A percentile compares a stretch with the other conserved stretches of the same genome.
These are phyloP conservation scores for Parnassius smintheus DNA, from an alignment of 2,888 invertebrate genomes.

Conservation along the genomic window DNA sequence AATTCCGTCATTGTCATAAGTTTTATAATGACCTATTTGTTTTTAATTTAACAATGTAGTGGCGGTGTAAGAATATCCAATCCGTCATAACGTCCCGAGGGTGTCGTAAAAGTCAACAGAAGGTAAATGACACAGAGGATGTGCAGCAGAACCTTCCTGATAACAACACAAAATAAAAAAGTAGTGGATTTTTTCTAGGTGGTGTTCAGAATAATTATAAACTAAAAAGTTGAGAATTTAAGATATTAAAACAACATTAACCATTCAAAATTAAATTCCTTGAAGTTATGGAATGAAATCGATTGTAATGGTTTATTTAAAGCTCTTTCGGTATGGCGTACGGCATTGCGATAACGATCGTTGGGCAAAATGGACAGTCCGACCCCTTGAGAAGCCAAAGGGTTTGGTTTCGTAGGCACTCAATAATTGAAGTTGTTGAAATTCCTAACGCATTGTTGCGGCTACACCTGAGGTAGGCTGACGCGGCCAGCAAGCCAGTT, in stretches of 20 bases:
- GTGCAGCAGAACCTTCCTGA: too few species aligned
- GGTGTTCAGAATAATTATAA: too few species aligned
- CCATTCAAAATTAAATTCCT: not conserved
- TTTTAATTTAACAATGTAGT: too few species aligned
- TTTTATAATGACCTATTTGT: conserved; percentile 11
- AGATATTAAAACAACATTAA: too few species aligned
- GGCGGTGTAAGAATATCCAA: too few species aligned
- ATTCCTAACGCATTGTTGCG: conserved; percentile 74
- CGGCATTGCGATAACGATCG: conserved; percentile 54
- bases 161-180: too few species aligned
- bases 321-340: conserved; percentile 54
- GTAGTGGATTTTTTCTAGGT: too few species aligned
- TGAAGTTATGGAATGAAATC: conserved; percentile 49
- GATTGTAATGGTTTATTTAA: conserved; percentile 61
- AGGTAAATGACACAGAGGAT: too few species aligned
- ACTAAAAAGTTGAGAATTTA: too few species aligned
- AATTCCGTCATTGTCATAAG: too few species aligned
- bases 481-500: conserved; percentile 42
- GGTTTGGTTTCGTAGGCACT: conserved; percentile 73
- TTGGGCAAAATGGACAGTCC: conserved; percentile 70
- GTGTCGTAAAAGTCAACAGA: too few species aligned
- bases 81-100: too few species aligned
- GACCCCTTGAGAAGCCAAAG: conserved; percentile 73
- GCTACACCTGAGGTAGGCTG: conserved; percentile 56
- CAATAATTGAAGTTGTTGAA: conserved; percentile 80